These are phyloP conservation scores for Sesia bembeciformis DNA, from an alignment of 2,888 invertebrate species.

Conservation along the genomic window DNA sequence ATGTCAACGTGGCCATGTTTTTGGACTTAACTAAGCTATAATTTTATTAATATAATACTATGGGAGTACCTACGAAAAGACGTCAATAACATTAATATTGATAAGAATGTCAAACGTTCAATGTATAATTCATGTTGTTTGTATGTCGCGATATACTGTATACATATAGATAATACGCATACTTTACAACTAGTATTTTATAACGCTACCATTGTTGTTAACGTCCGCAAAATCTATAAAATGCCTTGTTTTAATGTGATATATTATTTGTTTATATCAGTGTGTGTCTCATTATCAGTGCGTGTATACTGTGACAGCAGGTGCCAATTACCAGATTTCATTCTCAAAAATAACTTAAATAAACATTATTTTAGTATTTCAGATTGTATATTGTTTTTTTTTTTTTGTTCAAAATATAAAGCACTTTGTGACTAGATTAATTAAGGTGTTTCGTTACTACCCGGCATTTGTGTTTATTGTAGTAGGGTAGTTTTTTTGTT, in stretches of 20 bases:
- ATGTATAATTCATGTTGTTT: slow-evolving; percentile 7
- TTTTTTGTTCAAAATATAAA: too few species aligned
- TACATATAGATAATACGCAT: background rate
- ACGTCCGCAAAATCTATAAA: background rate
- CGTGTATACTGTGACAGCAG: background rate
- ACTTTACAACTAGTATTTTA: background rate
- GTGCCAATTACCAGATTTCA: background rate
- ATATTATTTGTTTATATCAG: background rate
- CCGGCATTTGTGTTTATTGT: too few species aligned
- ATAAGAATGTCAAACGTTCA: slow-evolving; percentile 52
- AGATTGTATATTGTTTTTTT: too few species aligned
- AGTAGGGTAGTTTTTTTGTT: too few species aligned
- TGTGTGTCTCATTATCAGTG: background rate
- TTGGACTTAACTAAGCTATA: too few species aligned
- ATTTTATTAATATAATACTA: background rate
- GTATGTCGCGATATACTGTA: background rate
- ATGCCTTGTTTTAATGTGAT: background rate
- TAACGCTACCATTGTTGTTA: background rate
- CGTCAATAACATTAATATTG: slow-evolving; percentile 46
- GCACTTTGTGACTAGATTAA: too few species aligned
- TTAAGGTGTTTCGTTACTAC: too few species aligned
- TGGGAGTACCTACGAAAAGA: slow-evolving; percentile 4
- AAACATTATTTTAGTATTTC: too few species aligned
- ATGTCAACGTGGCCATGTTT: too few species aligned
- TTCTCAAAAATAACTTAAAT: too few species aligned